phyloP scores from a whole-genome alignment of 2,888 invertebrate species.

The Aspidiotus rigidus region DNA sequence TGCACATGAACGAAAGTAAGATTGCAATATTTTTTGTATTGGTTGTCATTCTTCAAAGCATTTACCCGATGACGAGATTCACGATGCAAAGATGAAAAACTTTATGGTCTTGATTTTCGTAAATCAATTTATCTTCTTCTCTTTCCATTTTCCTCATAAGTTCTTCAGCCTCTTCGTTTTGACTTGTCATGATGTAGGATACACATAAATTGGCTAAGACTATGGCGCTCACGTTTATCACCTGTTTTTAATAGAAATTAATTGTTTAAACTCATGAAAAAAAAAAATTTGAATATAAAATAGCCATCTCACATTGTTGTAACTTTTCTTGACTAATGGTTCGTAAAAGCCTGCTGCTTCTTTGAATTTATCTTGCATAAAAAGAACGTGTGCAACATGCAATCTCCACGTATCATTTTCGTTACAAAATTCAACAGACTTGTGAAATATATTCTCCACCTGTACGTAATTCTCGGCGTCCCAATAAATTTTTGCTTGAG shows the following conservation, averaged over 20 bases:
- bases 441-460: constrained; percentile 92
- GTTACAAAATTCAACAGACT: constrained; percentile 95
- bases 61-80: constrained; percentile 88
- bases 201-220: constrained; percentile 97
- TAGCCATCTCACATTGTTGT: constrained; percentile 59
- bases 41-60: background rate
- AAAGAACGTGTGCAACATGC: constrained; percentile 96
- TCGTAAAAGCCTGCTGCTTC: constrained; percentile 97
- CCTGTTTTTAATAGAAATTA: constrained; percentile 47
- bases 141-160: constrained; percentile 97
- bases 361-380: constrained; percentile 99
- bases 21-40: background rate
- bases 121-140: constrained; percentile 87
- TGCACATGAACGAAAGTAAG: constrained; percentile 41
- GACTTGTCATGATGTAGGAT: constrained; percentile 97
- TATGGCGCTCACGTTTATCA: constrained; percentile 91
- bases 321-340: constrained; percentile 90
- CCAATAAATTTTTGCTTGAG: constrained; percentile 98
- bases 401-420: constrained; percentile 95
- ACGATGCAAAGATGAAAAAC: constrained; percentile 94
- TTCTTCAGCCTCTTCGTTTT: constrained; percentile 97
- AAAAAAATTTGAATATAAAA: background rate
- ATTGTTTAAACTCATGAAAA: background rate
- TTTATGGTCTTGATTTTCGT: constrained; percentile 87
- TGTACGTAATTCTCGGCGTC: constrained; percentile 90